Conservation (phyloP, 2,113 vertebrate species). For the Gallinago media region DNA sequence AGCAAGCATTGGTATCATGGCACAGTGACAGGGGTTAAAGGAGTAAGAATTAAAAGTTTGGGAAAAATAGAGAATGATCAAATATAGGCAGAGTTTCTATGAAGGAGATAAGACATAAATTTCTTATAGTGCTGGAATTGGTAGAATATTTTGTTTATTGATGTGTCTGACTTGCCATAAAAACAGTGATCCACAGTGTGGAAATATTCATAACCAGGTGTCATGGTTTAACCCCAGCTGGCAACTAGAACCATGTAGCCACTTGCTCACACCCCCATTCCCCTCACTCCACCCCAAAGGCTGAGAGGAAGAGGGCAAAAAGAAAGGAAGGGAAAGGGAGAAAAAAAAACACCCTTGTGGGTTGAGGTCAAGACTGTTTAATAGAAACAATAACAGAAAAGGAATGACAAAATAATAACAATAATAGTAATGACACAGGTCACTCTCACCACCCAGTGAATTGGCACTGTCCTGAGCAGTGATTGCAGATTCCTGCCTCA, state of each 20-base stretch:
- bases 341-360: not conserved
- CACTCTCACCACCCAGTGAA: not conserved
- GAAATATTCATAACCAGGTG: not conserved
- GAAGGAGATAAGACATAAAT: not conserved
- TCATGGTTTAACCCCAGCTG: not conserved
- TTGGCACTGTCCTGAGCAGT: not conserved
- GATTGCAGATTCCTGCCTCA: no score
- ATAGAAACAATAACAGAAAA: not conserved
- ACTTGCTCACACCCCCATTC: not conserved
- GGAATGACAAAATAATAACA: not conserved
- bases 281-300: not conserved
- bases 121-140: not conserved
- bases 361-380: not conserved
- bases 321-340: not conserved
- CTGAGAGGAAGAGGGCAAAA: not conserved
- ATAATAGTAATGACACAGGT: not conserved
- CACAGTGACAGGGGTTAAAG: not conserved
- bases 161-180: not conserved
- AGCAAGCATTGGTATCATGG: not conserved
- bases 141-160: not conserved
- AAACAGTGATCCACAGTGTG: not conserved
- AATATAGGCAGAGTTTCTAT: not conserved
- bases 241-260: not conserved
- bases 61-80: not conserved
- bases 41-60: not conserved